Evolutionary conservation across 1,140 invertebrate genomes (phyloP).

Genomic region (Drosophila malerkotliana): DNA sequence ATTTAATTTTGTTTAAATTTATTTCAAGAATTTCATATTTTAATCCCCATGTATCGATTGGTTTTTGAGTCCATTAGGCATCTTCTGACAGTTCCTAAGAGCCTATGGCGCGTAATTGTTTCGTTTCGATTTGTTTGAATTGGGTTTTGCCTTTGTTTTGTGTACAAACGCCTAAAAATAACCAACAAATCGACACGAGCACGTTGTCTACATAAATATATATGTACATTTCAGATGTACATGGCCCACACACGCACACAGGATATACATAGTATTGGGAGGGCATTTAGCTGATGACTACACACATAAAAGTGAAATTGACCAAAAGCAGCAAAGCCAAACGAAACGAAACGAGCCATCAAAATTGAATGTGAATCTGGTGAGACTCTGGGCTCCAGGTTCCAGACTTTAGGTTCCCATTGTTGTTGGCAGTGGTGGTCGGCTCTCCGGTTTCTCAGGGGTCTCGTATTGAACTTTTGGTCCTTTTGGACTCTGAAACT

Average conservation of each 20-base stretch:
- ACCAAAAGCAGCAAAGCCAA: constrained; percentile 60
- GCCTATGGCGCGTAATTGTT: constrained; percentile 56
- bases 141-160: constrained; percentile 17
- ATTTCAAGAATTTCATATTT: not conserved
- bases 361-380: constrained; percentile 66
- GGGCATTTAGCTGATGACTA: constrained; percentile 74
- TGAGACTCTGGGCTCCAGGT: constrained; percentile 11
- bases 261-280: constrained; percentile 36
- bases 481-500: constrained; percentile 12
- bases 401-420: constrained; percentile 16
- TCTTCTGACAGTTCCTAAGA: constrained; percentile 35
- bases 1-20: not conserved
- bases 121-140: constrained; percentile 42
- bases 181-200: constrained; percentile 60
- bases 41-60: constrained; percentile 18
- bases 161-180: constrained; percentile 68
- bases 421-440: constrained; percentile 10
- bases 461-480: constrained; percentile 26
- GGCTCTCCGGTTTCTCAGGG: constrained; percentile 26
- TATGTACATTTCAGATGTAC: constrained; percentile 11
- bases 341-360: constrained; percentile 56
- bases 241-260: constrained; percentile 5
- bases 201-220: constrained; percentile 60
- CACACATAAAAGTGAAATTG: constrained; percentile 79
- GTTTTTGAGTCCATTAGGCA: constrained; percentile 35